These are phyloP conservation scores for Sepiola atlantica DNA, from an alignment of 2,888 invertebrate species.

Conservation along the genomic window DNA sequence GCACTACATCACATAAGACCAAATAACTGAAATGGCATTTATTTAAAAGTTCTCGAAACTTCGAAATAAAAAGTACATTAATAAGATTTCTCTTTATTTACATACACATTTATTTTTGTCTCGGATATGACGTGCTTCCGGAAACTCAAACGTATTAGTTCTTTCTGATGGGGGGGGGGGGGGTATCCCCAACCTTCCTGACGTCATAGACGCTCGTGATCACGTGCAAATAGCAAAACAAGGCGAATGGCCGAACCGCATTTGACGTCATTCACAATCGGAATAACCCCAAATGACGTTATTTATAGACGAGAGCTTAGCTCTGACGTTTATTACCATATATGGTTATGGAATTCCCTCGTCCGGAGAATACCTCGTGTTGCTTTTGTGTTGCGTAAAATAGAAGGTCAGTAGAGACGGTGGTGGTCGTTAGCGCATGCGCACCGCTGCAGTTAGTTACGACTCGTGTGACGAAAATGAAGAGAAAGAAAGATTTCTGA, in stretches of 20 bases:
- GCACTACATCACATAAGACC: background rate
- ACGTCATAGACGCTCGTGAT: conserved; percentile 19
- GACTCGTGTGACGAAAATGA: background rate
- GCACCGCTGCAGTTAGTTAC: background rate
- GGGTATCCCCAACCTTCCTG: background rate
- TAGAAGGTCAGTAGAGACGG: background rate
- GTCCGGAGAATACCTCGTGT: conserved; percentile 14
- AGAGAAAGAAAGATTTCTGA: no score
- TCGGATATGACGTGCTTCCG: background rate
- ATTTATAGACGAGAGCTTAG: background rate
- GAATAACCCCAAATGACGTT: conserved; percentile 15
- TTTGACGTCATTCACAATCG: background rate
- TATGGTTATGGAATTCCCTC: background rate
- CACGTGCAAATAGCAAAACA: background rate
- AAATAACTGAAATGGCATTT: background rate
- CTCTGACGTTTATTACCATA: conserved; percentile 21
- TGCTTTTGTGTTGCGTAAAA: background rate
- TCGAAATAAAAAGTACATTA: background rate
- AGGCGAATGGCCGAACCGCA: background rate
- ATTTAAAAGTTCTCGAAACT: background rate
- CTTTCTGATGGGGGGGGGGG: background rate
- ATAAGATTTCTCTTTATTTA: background rate
- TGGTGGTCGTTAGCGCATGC: background rate
- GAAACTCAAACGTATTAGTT: background rate
- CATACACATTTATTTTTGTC: background rate